Evolutionary conservation across 2,888 invertebrate species (phyloP).

Genomic region (Vanessa cardui): DNA sequence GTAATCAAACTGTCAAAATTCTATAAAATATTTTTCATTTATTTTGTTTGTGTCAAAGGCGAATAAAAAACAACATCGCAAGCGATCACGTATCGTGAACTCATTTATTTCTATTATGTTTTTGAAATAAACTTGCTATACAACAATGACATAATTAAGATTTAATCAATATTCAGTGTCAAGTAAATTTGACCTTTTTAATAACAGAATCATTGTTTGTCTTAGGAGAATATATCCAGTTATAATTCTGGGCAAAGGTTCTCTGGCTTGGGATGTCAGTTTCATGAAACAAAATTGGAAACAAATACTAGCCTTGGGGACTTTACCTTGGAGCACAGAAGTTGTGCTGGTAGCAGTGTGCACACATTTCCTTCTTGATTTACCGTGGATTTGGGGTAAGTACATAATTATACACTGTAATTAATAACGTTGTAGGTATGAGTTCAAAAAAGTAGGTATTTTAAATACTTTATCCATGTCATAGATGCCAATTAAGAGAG

Average conservation of each 20-base stretch:
- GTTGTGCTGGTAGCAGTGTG: constrained; percentile 61
- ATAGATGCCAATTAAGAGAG: background rate
- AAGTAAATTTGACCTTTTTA: background rate
- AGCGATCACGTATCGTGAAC: background rate
- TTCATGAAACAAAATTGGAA: constrained; percentile 68
- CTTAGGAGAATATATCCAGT: constrained; percentile 72
- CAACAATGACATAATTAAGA: background rate
- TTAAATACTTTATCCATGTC: too few relatives aligned
- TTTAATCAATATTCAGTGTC: background rate
- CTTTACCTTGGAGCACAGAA: constrained; percentile 68
- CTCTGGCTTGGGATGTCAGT: constrained; percentile 64
- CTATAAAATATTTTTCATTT: too few relatives aligned
- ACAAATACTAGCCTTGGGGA: constrained; percentile 61
- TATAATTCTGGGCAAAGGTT: constrained; percentile 72
- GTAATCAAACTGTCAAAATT: too few relatives aligned
- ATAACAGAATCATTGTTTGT: background rate
- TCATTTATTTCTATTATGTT: background rate
- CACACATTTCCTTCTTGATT: constrained; percentile 60
- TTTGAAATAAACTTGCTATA: background rate
- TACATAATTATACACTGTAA: constrained; percentile 19
- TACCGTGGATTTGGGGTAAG: constrained; percentile 75
- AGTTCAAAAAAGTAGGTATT: background rate
- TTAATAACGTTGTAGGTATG: background rate
- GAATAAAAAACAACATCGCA: background rate
- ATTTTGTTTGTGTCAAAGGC: background rate